Evolutionary conservation across 1,140 invertebrate genomes (phyloP), one percentile per base, ranked within the genome.

Genomic region (Dendroctonus valens): DNA sequence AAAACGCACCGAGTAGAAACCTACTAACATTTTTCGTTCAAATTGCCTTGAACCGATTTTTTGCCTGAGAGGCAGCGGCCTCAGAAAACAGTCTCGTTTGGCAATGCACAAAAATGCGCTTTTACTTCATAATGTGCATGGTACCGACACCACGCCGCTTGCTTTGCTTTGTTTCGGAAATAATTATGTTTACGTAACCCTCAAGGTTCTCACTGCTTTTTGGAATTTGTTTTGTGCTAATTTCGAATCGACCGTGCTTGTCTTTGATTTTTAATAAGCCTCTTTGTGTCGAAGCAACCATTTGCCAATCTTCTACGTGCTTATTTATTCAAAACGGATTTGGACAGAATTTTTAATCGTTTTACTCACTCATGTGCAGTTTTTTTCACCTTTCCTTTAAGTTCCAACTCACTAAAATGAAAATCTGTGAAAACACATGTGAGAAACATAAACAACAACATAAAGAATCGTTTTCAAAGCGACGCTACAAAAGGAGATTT

Each of bases 41-140:
- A 59, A 44, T 59, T n/a, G 55, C 55, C 55, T 59, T 59, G 55
- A 59, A 44, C 55, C 55, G 55, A 59, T 44, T 59, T 59, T 59
- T 59, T 59, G 40, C 12, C 14, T 46, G 41, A 55, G 15, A 41
- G 37, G 15, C 50, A 48, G 53, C 55, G 41, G 40, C 55, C 55
- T 59, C 37, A 59, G 11, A 55, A 59, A 59, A 59, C 41, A 12
- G 41, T 12, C 55, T 42, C 55, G 55, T 59, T 59, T 59, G 41
- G 55, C 55, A 59, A 59, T 26, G 55, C 55, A 46, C 55, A 59
- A 59, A 59, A 44, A 59, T 59, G 55, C 55, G 55, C 55, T 59
- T 59, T 59, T 59, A 59, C 55, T 59, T 59, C 55, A 59, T 46
- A 59, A 59, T 59, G 55, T 59, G 55, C 55, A 59, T 46, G 55